These are phyloP conservation scores for Tineola bisselliella DNA, from an alignment of 2,888 invertebrate species.

Conservation along the genomic window DNA sequence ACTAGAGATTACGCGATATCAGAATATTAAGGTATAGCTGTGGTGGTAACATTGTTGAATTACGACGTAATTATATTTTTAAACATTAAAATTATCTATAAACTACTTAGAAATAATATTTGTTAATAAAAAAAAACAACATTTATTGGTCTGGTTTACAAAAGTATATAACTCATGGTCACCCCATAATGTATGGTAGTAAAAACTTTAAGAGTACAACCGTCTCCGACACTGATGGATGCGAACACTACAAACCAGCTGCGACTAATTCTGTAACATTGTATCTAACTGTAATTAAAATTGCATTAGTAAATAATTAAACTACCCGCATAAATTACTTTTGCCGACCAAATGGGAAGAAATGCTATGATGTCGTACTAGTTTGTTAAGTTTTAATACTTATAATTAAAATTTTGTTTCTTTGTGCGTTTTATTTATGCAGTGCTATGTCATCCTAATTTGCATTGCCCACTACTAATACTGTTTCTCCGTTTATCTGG, in stretches of 20 bases:
- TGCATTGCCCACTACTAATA: too few relatives aligned
- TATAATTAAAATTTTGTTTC: too few relatives aligned
- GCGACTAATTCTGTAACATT: constrained; percentile 1
- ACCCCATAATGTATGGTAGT: constrained; percentile 6
- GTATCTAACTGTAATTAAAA: background rate
- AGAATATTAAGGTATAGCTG: too few relatives aligned
- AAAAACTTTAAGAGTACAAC: constrained; percentile 1
- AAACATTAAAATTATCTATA: too few relatives aligned
- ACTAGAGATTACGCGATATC: too few relatives aligned
- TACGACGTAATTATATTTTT: too few relatives aligned
- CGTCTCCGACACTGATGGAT: background rate
- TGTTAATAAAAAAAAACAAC: too few relatives aligned
- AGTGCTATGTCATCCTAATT: too few relatives aligned
- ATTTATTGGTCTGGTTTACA: background rate
- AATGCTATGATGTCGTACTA: background rate
- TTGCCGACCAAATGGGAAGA: background rate
- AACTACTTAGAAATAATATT: too few relatives aligned
- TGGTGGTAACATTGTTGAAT: too few relatives aligned
- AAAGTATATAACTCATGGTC: background rate
- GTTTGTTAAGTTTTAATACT: background rate
- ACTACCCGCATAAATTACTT: background rate
- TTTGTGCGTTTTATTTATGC: too few relatives aligned
- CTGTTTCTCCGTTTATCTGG: too few relatives aligned
- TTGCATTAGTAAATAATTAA: background rate
- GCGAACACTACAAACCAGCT: background rate